A percentile compares a stretch with the other conserved stretches of the same genome.
Conservation (phyloP, 2,113 vertebrate species). For the Campylomormyrus tamandua region DNA sequence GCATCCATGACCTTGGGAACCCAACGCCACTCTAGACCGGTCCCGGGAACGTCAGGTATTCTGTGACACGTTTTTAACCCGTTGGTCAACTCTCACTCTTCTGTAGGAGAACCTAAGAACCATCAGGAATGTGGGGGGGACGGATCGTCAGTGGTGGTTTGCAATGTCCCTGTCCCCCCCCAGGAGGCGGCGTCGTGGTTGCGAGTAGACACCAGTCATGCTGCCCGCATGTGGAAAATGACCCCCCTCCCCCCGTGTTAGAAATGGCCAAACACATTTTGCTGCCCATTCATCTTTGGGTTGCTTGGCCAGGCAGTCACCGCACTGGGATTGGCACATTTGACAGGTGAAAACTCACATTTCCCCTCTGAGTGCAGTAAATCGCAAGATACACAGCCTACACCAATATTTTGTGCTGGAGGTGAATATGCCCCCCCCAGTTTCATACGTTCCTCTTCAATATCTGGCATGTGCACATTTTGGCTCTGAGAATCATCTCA, state of each 20-base stretch:
- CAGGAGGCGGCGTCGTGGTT: background rate
- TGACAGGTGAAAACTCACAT: background rate
- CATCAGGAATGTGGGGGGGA: background rate
- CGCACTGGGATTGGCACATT: background rate
- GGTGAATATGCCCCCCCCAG: background rate
- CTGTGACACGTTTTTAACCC: conserved; percentile 53
- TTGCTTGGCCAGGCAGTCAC: background rate
- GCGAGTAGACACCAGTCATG: background rate
- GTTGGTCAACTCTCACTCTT: conserved; percentile 58
- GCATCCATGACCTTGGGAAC: conserved; percentile 54
- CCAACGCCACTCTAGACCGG: conserved; percentile 50
- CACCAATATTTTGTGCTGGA: background rate
- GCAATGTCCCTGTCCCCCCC: background rate
- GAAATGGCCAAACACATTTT: background rate
- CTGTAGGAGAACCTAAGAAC: background rate
- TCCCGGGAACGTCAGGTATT: conserved; percentile 57
- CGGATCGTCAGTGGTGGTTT: background rate
- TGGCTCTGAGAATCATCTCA: background rate
- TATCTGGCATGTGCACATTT: background rate
- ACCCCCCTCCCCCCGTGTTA: background rate
- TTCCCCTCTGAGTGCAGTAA: background rate
- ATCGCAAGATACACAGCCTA: background rate
- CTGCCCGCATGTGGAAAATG: background rate
- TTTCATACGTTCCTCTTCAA: background rate
- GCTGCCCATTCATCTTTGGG: background rate